phyloP scores from a whole-genome alignment of 2,113 vertebrate species.

The Poeciliopsis turrubarensis region DNA sequence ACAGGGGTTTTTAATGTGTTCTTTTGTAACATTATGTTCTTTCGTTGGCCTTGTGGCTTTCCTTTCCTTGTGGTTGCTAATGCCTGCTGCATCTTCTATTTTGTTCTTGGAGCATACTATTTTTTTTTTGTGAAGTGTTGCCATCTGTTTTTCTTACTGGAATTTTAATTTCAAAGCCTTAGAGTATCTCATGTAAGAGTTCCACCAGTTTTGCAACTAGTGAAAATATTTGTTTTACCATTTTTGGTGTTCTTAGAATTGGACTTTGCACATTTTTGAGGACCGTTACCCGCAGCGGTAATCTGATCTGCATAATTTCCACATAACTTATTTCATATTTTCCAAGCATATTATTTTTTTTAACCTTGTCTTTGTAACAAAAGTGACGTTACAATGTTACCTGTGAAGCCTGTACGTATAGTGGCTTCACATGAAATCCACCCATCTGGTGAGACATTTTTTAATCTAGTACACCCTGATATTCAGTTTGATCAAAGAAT shows the following conservation, averaged over 20 bases:
- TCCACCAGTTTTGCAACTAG: not conserved
- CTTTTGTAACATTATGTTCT: not conserved
- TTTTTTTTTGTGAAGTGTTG: conserved; percentile 3
- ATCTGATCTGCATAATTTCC: conserved; percentile 4
- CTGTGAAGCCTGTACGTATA: no score
- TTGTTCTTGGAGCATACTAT: not conserved
- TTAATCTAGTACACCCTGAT: no score
- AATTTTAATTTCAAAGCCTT: not conserved
- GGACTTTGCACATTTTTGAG: conserved; percentile 13
- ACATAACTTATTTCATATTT: not conserved
- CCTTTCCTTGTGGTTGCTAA: not conserved
- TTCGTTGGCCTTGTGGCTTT: conserved; percentile 11
- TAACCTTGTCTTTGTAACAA: not conserved
- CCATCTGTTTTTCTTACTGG: not conserved
- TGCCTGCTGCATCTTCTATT: conserved; percentile 2
- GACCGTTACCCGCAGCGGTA: conserved; percentile 3
- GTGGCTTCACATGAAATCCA: no score
- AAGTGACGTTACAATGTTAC: no score
- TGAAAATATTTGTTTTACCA: conserved; percentile 8
- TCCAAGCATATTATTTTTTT: not conserved
- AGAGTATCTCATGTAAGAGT: conserved; percentile 3
- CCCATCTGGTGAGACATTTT: no score
- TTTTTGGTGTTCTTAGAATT: conserved; percentile 14
- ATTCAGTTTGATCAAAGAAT: no score
- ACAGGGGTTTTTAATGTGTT: not conserved